Percentiles rank a stretch among this genome's conserved stretches.
phyloP scores from a whole-genome alignment of 2,113 vertebrate genomes.

The Macquaria ambigua region DNA sequence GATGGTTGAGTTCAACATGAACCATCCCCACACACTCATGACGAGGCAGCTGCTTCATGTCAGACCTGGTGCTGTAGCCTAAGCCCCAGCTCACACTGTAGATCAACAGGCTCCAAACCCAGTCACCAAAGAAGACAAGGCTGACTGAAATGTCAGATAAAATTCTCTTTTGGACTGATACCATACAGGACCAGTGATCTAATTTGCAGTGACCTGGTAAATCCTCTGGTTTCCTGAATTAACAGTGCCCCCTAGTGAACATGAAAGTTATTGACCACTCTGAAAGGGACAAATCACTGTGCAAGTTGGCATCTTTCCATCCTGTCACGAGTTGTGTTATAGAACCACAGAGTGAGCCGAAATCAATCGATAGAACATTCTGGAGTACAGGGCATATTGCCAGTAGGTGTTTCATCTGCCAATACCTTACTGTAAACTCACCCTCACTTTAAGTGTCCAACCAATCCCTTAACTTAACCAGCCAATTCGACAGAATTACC shows the following conservation, averaged over 20 bases:
- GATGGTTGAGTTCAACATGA: background rate
- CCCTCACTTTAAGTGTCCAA: background rate
- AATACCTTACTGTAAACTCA: background rate
- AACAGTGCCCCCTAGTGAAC: constrained; percentile 42
- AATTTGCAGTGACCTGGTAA: background rate
- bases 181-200: background rate
- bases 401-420: background rate
- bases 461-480: too few species aligned
- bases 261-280: too few species aligned
- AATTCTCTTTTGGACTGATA: background rate
- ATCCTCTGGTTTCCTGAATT: constrained; percentile 17
- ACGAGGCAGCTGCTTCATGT: background rate
- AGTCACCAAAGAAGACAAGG: background rate
- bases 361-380: background rate
- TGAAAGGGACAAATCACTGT: too few species aligned
- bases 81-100: background rate
- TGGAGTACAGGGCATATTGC: background rate
- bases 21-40: background rate
- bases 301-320: too few species aligned
- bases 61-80: background rate
- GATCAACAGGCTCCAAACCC: background rate
- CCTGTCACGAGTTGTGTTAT: too few species aligned
- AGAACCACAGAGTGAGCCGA: background rate
- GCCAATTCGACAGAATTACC: too few species aligned
- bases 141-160: background rate